Evolutionary conservation across 2,113 vertebrate species (phyloP), one percentile per base, ranked within the genome.

Genomic region (Toxostoma redivivum): DNA sequence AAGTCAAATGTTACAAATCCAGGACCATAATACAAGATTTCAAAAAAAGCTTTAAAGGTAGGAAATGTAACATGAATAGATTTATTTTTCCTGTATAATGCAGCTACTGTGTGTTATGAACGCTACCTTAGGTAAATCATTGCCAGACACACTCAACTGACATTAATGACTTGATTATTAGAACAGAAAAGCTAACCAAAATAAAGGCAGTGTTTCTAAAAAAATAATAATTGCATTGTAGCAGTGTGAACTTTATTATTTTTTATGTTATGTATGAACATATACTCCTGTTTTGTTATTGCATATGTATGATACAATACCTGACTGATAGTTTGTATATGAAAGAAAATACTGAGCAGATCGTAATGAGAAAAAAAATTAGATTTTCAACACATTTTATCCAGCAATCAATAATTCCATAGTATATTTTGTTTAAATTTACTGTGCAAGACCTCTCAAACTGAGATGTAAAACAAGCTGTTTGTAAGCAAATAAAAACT

Each of bases 121-220:
- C 86, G 88, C 79, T 64, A 81, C 91, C 88, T 95, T 88, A 96
- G 95, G 92, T 96, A 95, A 97, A 96, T 96, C 89, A 95, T 73
- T 98, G 84, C 88, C 94, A 97, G 91, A 92, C 90, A 97, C 83
- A 94, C 48, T 97, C 77, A 88, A 66, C 81, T 97, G 93, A 95
- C 95, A 97, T 95, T 97, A 98, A 96, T 95, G 86, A 90, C 92
- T 97, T 76, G 69, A 97, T 97, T 97, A 96, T 89, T 95, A 91
- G 87, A 97, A 97, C 56, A 96, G 96, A 96, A 97, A 97, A 94
- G 56, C 64, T 69, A 96, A 79, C 92, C 60, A 91, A 97, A 97
- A 94, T 95, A 96, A 97, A 96, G 50, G 72, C 64, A 85, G 76
- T 57, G 31, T 80, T 3, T 95, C 94, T 65, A 1, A 88, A 94